Base-by-base conservation (phyloP, 2,888 invertebrate species). In the Polia nebulosa region DNA sequence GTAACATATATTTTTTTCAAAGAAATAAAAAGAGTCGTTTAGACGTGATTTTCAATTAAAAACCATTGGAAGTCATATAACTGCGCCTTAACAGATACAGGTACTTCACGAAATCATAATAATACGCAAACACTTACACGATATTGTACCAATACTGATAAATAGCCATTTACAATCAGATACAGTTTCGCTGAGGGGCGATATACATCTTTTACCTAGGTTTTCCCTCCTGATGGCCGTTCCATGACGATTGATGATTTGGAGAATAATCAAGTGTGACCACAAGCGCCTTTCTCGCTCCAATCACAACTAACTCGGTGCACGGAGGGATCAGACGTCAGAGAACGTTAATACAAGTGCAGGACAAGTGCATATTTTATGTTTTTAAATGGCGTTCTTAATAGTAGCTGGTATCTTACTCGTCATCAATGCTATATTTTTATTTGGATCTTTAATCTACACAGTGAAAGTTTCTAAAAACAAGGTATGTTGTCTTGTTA, bases 351-450 rank as follows among this genome's bases (percentile, higher is more conserved):
- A 39, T 22, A 39, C 34, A 51, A 63, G 15, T 56, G 20, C 22
- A 39, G 4, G 65, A 29, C 51, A 53, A 58, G 34, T 58, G 56
- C 25, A 53, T 20, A 17, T 22, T 34, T 52, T 59, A 34, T 34
- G 25, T 36, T 52, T 15, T 2, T 17, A 65, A 55, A 82, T 82
- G 82, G 49, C 55, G 36, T 82, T 82, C 45, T 0, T 82, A 29
- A 87, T 90, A 47, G 65, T 91, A 17, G 87, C 88, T 9, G 11
- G 63, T 44, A 59, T 85, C 15, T 36, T 88, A 57, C 68, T 90
- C 4, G 5, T 80, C 6, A n/a, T 88, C 15, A 91, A 92, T 72
- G 5, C 85, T 5, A 1, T 88, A 39, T 91, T 91, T 75, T 72
- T 91, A n/a, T 8, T 78, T 51, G 77, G 81, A 51, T 82, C 91